Conservation (phyloP, 1,140 invertebrate species). For the Pogonomyrmex californicus region DNA sequence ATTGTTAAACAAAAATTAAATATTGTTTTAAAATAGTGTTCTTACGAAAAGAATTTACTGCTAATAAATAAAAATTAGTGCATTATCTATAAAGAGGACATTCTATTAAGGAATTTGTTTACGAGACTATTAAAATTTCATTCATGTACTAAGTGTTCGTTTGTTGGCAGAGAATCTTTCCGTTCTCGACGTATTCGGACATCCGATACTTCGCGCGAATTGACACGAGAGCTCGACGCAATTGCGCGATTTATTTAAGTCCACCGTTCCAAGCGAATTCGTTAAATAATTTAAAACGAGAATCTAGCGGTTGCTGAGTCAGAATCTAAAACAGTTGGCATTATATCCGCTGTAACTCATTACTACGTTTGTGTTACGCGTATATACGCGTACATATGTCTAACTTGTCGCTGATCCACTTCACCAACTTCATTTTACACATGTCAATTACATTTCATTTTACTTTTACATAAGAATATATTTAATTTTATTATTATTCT, state of each 20-base stretch:
- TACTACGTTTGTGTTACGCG: constrained; percentile 70
- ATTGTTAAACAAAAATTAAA: background rate
- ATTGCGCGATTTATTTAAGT: constrained; percentile 60
- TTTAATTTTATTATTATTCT: background rate
- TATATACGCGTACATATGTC: constrained; percentile 7
- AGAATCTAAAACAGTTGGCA: constrained; percentile 82
- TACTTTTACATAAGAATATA: background rate
- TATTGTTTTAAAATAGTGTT: background rate
- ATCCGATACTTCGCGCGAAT: constrained; percentile 56
- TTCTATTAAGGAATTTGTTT: background rate
- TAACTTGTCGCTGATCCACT: constrained; percentile 79
- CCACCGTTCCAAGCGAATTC: constrained; percentile 29
- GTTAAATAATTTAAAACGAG: constrained; percentile 32
- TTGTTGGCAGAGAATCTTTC: background rate
- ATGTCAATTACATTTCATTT: background rate
- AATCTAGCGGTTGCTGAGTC: constrained; percentile 72
- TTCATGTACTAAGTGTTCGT: background rate
- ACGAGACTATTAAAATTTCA: background rate
- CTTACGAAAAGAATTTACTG: background rate
- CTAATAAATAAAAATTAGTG: background rate
- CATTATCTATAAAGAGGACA: background rate
- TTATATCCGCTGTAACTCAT: constrained; percentile 75
- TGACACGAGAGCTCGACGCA: constrained; percentile 44
- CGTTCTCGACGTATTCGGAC: background rate
- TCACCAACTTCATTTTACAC: constrained; percentile 37